Evolutionary conservation across 1,140 invertebrate species (phyloP), one percentile per base, ranked within the genome.

Genomic region (Macrosteles quadrilineatus): DNA sequence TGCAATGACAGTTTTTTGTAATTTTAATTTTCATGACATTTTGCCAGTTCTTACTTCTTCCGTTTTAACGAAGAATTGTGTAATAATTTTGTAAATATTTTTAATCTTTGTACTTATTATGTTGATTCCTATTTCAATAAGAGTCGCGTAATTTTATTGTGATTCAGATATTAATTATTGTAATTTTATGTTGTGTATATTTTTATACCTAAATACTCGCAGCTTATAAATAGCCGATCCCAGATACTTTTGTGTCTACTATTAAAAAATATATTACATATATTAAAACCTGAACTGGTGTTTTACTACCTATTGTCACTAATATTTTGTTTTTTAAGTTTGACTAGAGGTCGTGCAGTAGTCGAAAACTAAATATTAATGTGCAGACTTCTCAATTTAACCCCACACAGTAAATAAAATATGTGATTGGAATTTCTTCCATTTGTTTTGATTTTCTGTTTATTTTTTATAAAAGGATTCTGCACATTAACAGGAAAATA

Each of bases 181-280:
- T 59, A 59, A 59, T 59, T 59, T 59, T 62, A 55, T 69, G 67
- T 69, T 69, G 67, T 69, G 53, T 43, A 69, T 69, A 69, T 69
- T 69, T 69, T 69, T 69, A 69, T 69, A 69, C 67, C 67, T 69
- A 69, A 69, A 59, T 69, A 69, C 67, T 69, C 67, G 67, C 67
- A 59, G 67, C 53, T 62, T 62, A 69, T 57, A 43, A 30, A 69
- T 69, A 69, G 67, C 67, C 67, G 55, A 62, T 62, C 67, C 67
- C 53, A 40, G 67, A 69, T 69, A 69, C 67, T 69, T 62, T 69
- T 43, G 67, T 69, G 67, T 69, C 67, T 66, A 66, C 63, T 66
- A 66, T 66, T 43, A 45, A 27, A 66, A 66, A 59, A 59, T 59
- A 59, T 27, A 27, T n/a, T 59, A 59, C 27, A 59, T 59, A 59